Percentiles rank a stretch among this genome's conserved stretches.
Evolutionary conservation across 2,888 invertebrate species (phyloP).

Genomic region (Monoplex corrugatus): DNA sequence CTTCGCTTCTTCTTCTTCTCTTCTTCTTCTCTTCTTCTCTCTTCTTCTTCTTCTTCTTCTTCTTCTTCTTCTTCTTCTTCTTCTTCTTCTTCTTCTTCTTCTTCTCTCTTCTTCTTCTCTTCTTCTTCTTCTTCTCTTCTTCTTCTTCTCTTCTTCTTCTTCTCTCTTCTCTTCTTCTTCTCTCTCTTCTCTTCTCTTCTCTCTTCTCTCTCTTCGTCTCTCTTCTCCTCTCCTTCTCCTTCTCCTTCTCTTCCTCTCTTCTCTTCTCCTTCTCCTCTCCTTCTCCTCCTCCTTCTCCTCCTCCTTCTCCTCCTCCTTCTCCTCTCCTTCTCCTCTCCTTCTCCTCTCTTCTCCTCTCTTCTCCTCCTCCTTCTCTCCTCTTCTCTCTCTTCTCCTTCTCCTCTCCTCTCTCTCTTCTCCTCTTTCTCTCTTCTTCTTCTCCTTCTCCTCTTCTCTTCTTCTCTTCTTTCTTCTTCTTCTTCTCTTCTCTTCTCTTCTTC

Average conservation of each 20-base stretch:
- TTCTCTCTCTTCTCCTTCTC: slow-evolving; percentile 42
- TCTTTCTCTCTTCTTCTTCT: slow-evolving; percentile 41
- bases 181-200: background rate
- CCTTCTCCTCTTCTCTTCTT: slow-evolving; percentile 50
- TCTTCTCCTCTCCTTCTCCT: background rate
- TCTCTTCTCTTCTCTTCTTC: slow-evolving; percentile 11
- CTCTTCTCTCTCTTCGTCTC: background rate
- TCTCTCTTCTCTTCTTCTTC: background rate
- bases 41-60: background rate
- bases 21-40: background rate
- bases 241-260: slow-evolving; percentile 49
- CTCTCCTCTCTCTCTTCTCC: slow-evolving; percentile 28
- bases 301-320: slow-evolving; percentile 56
- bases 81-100: no score
- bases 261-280: slow-evolving; percentile 51
- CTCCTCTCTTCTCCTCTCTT: slow-evolving; percentile 51
- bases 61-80: background rate
- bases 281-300: slow-evolving; percentile 50
- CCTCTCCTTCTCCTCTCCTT: slow-evolving; percentile 51
- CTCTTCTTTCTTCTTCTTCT: slow-evolving; percentile 46
- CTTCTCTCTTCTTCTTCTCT: no score
- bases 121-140: no score
- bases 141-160: no score
- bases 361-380: slow-evolving; percentile 50
- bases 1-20: no score